Evolutionary conservation across 2,888 invertebrate species (phyloP).

Genomic region (Tetanocera ferruginea): DNA sequence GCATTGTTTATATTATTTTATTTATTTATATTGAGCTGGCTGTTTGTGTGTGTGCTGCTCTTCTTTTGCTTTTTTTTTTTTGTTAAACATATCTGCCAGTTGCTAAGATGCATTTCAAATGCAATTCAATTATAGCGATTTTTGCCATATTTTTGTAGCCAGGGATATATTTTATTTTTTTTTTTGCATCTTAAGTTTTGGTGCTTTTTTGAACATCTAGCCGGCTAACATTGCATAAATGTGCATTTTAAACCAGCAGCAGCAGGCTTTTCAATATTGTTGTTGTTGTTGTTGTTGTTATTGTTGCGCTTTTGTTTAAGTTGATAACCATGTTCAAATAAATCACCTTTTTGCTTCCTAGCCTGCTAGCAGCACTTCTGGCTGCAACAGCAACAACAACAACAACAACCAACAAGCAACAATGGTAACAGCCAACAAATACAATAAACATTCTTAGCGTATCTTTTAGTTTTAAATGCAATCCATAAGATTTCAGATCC

Average conservation of each 20-base stretch:
- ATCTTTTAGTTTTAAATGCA: conserved; percentile 25
- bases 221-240: conserved; percentile 11
- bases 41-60: not conserved
- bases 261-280: conserved; percentile 16
- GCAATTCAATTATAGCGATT: conserved; percentile 35
- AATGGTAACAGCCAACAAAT: not conserved
- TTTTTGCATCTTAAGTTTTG: not conserved
- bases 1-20: conserved; percentile 32
- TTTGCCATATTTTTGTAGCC: conserved; percentile 10
- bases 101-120: conserved; percentile 24
- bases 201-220: not conserved
- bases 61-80: not conserved
- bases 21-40: conserved; percentile 11
- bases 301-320: conserved; percentile 68
- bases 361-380: not conserved
- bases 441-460: conserved; percentile 25
- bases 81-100: not conserved
- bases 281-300: conserved; percentile 54
- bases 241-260: conserved; percentile 24
- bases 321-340: conserved; percentile 69
- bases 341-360: conserved; percentile 65
- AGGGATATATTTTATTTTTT: not conserved
- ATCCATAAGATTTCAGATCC: conserved; percentile 13
- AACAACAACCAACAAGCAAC: not conserved
- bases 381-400: not conserved